A percentile compares a stretch with the other conserved stretches of the same genome.
phyloP scores from a whole-genome alignment of 2,797 vertebrate species.

The Megaceryle alcyon region DNA sequence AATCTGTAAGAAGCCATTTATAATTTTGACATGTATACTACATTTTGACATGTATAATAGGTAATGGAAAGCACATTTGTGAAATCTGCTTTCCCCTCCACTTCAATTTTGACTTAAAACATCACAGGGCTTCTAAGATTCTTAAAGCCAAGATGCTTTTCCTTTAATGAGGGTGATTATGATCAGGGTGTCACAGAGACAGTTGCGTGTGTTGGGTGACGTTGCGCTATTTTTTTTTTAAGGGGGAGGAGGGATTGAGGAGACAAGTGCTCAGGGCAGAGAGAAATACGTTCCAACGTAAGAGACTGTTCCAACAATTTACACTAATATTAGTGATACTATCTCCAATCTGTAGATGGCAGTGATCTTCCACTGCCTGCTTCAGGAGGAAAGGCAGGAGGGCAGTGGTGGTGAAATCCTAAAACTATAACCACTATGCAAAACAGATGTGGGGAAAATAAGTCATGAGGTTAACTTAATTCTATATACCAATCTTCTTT shows the following conservation, averaged over 20 bases:
- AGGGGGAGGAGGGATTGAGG: not conserved
- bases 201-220: not conserved
- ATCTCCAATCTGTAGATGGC: slow-evolving; percentile 68
- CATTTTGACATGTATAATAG: not conserved
- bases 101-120: not conserved
- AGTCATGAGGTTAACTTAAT: not conserved
- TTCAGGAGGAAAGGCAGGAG: not conserved
- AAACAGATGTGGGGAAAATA: slow-evolving; percentile 13
- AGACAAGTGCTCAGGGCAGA: not conserved
- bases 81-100: not conserved
- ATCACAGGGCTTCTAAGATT: not conserved
- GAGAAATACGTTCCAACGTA: not conserved
- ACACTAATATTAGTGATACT: not conserved
- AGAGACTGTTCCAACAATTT: not conserved
- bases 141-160: not conserved
- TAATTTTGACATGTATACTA: slow-evolving; percentile 6
- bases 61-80: slow-evolving; percentile 23
- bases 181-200: not conserved
- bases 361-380: slow-evolving; percentile 57
- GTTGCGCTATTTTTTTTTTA: not conserved
- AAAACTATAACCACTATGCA: slow-evolving; percentile 1
- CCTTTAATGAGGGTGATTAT: not conserved
- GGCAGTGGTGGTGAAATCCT: not conserved
- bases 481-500: not conserved
- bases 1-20: slow-evolving; percentile 1